Evolutionary conservation across 2,113 vertebrate species (phyloP).

Genomic region (Phylloscopus trochiloides): DNA sequence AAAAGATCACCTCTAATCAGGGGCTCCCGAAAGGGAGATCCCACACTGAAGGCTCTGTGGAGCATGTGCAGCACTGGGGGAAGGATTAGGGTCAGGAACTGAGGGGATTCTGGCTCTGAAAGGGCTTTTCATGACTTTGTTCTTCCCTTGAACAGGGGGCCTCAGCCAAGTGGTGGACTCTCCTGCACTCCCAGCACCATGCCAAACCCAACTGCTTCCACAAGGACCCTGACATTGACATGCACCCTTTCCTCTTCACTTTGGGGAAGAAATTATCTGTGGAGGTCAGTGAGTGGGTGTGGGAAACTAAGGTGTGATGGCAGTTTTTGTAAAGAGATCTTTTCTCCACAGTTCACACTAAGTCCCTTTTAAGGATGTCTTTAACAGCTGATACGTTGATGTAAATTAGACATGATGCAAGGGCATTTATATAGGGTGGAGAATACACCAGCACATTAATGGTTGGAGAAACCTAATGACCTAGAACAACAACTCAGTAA

Average conservation of each 20-base stretch:
- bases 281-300: conserved; percentile 67
- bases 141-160: conserved; percentile 59
- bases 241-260: conserved; percentile 69
- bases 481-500: background rate
- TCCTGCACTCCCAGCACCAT: conserved; percentile 73
- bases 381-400: background rate
- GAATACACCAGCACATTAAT: background rate
- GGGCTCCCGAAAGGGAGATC: no score
- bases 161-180: conserved; percentile 74
- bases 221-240: conserved; percentile 75
- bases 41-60: background rate
- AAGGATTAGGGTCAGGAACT: background rate
- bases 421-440: background rate
- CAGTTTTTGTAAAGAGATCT: background rate
- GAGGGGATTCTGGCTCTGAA: background rate
- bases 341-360: background rate
- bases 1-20: no score
- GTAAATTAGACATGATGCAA: background rate
- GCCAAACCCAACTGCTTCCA: conserved; percentile 74
- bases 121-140: background rate
- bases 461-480: background rate
- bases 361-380: background rate
- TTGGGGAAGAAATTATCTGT: conserved; percentile 74
- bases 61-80: fast-evolving
- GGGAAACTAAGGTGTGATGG: background rate